Evolutionary conservation across 2,113 vertebrate species (phyloP).

Genomic region (Paracanthobrama guichenoti): DNA sequence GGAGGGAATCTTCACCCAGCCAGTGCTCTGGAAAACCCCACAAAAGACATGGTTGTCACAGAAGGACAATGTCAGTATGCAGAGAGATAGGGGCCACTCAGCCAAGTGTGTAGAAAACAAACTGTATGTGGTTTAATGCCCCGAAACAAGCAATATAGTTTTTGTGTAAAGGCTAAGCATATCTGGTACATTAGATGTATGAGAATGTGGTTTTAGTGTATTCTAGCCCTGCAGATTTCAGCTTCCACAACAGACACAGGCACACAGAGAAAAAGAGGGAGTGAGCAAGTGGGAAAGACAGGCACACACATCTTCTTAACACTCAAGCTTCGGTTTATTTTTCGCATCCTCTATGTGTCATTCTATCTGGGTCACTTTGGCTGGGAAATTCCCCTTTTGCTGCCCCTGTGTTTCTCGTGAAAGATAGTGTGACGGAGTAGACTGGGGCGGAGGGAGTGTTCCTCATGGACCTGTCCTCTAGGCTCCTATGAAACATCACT

Average conservation of each 20-base stretch:
- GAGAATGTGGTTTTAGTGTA: slow-evolving; percentile 16
- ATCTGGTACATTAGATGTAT: slow-evolving; percentile 14
- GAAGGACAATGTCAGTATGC: neutral
- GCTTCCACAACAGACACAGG: neutral
- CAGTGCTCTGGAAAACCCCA: no score
- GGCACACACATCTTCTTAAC: slow-evolving; percentile 34
- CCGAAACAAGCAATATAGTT: neutral
- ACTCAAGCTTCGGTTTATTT: slow-evolving; percentile 45
- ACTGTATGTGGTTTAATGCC: neutral
- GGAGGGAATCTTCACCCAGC: no score
- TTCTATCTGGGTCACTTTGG: slow-evolving; percentile 53
- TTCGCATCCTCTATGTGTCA: slow-evolving; percentile 50
- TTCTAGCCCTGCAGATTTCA: slow-evolving; percentile 10
- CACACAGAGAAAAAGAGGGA: neutral
- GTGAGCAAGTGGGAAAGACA: slow-evolving; percentile 13
- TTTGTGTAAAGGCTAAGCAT: slow-evolving; percentile 28
- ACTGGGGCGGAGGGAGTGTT: slow-evolving; percentile 6
- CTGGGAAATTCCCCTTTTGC: slow-evolving; percentile 55
- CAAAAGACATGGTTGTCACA: no score
- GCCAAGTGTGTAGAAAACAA: neutral
- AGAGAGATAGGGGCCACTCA: neutral
- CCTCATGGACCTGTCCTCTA: slow-evolving; percentile 4
- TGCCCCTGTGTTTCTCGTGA: slow-evolving; percentile 32
- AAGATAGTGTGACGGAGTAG: slow-evolving; percentile 20
- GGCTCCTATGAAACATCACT: slow-evolving; percentile 12